A percentile compares a stretch with the other conserved stretches of the same genome.
Evolutionary conservation across 2,797 vertebrate species (phyloP).

Genomic region (Microchirus variegatus): DNA sequence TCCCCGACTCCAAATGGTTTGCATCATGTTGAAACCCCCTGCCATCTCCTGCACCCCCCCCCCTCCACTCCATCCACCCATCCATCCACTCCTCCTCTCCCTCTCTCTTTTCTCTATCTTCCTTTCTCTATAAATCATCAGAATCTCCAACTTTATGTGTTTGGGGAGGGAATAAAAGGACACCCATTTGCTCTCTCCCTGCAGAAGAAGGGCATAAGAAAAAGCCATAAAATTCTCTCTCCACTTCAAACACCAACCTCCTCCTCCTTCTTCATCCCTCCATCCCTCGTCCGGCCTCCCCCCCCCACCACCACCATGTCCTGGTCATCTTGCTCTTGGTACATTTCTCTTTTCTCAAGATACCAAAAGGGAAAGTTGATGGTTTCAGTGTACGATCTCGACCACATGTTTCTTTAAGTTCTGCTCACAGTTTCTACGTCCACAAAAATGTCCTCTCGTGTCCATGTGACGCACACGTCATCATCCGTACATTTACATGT

Average conservation of each 20-base stretch:
- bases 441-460: too few relatives aligned
- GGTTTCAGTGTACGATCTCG: constrained; percentile 47
- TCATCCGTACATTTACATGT: too few relatives aligned
- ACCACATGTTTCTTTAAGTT: constrained; percentile 20
- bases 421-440: too few relatives aligned
- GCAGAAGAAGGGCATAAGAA: constrained; percentile 72
- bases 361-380: constrained; percentile 30
- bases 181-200: constrained; percentile 57
- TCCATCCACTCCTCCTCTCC: constrained; percentile 59
- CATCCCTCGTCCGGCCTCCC: constrained; percentile 34
- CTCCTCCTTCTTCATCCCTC: constrained; percentile 20
- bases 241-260: constrained; percentile 46
- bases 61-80: constrained; percentile 75
- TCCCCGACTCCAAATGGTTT: constrained; percentile 98
- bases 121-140: constrained; percentile 86
- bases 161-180: constrained; percentile 50
- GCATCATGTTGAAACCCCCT: constrained; percentile 97
- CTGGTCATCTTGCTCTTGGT: constrained; percentile 49
- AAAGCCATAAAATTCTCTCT: constrained; percentile 73
- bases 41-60: constrained; percentile 81
- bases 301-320: constrained; percentile 50
- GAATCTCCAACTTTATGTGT: constrained; percentile 84
- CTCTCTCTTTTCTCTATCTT: constrained; percentile 73
- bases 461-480: too few relatives aligned
- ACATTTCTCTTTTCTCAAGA: constrained; percentile 39